phyloP scores from a whole-genome alignment of 2,797 vertebrate genomes.

The Apodemus agrarius region DNA sequence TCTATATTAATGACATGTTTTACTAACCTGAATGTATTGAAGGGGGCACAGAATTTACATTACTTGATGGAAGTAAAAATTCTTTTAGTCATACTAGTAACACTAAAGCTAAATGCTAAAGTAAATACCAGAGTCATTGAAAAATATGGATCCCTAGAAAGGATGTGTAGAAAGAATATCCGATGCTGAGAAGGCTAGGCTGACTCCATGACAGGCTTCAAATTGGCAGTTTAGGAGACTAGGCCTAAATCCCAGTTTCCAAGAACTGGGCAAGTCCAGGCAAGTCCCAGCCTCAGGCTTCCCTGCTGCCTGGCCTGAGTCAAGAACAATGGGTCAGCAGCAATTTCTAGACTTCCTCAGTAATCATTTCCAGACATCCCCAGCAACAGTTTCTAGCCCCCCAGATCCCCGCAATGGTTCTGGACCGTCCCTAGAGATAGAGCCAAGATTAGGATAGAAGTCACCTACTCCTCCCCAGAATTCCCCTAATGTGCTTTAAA shows the following conservation, averaged over 20 bases:
- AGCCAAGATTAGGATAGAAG: not conserved
- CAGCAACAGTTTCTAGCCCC: not conserved
- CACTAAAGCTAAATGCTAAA: not conserved
- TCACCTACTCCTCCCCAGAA: not conserved
- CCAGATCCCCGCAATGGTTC: not conserved
- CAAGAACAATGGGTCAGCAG: not conserved
- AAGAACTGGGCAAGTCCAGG: not conserved
- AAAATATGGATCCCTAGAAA: not conserved
- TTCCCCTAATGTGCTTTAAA: not conserved
- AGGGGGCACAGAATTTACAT: not conserved
- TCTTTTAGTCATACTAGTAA: not conserved
- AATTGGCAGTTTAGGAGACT: not conserved
- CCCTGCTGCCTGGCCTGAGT: not conserved
- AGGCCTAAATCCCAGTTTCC: not conserved
- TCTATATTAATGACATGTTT: slow-evolving; percentile 10
- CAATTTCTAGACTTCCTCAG: not conserved
- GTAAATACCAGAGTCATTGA: not conserved
- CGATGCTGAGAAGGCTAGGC: not conserved
- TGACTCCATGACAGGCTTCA: not conserved
- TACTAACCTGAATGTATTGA: slow-evolving; percentile 8
- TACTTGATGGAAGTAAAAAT: not conserved
- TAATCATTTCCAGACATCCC: not conserved
- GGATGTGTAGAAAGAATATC: not conserved
- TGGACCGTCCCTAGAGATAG: not conserved
- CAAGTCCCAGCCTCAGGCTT: not conserved